Conservation (phyloP, 1,140 invertebrate species). For the Caenorhabditis inopinata region DNA sequence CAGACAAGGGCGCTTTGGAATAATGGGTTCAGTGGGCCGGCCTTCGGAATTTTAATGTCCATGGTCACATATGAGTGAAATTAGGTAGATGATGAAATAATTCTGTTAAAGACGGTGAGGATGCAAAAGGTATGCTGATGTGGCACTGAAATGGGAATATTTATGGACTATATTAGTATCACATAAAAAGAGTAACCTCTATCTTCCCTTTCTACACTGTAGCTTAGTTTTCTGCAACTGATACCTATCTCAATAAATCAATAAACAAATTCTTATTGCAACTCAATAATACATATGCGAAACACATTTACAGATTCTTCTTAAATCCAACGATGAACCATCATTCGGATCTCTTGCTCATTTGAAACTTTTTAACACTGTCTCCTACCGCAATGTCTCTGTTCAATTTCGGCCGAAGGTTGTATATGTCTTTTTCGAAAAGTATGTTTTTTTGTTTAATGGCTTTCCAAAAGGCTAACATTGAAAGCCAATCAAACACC, state of each 20-base stretch:
- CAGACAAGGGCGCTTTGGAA: constrained; percentile 14
- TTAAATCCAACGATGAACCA: constrained; percentile 31
- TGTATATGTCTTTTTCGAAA: constrained; percentile 34
- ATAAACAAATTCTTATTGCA: no score
- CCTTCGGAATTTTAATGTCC: not conserved
- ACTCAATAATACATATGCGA: no score
- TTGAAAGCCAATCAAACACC: not conserved
- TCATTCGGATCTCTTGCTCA: constrained; percentile 8
- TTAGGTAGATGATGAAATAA: not conserved
- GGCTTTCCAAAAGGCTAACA: not conserved
- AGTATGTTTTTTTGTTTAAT: constrained; percentile 2
- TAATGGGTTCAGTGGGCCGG: not conserved
- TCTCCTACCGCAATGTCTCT: constrained; percentile 40
- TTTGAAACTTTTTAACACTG: constrained; percentile 27
- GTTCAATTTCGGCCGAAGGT: constrained; percentile 34
- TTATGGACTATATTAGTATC: no score
- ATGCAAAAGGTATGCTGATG: not conserved
- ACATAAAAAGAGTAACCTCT: no score
- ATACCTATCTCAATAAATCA: no score
- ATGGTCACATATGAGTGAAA: not conserved
- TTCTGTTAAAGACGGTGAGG: not conserved
- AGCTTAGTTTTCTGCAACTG: no score
- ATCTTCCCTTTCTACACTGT: no score
- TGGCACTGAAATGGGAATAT: not conserved
- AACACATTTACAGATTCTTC: constrained; percentile 41